phyloP scores from a whole-genome alignment of 1,140 invertebrate genomes.

The Diabrotica virgifera region DNA sequence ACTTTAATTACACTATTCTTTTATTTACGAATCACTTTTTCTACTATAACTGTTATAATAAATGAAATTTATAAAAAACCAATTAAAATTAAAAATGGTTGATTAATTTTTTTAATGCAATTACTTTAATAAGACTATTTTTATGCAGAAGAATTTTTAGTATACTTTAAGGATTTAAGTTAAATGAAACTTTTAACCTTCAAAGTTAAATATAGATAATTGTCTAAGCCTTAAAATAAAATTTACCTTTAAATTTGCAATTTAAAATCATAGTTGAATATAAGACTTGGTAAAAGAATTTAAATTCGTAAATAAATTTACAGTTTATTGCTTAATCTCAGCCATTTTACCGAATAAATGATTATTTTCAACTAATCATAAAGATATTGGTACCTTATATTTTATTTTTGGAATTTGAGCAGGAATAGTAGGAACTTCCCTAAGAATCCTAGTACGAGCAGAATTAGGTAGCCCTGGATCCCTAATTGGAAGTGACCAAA shows the following conservation, averaged over 20 bases:
- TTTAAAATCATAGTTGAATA: slow-evolving; percentile 54
- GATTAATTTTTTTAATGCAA: slow-evolving; percentile 41
- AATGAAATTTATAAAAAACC: not conserved
- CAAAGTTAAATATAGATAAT: slow-evolving; percentile 56
- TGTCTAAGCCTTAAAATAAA: slow-evolving; percentile 50
- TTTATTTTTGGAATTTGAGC: slow-evolving; percentile 68
- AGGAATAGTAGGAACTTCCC: slow-evolving; percentile 60
- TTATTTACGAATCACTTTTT: slow-evolving; percentile 45
- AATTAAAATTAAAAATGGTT: slow-evolving; percentile 18
- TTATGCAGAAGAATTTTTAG: slow-evolving; percentile 45
- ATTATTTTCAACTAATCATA: slow-evolving; percentile 70
- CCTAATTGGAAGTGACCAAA: slow-evolving; percentile 64
- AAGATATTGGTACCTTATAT: slow-evolving; percentile 74
- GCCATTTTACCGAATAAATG: slow-evolving; percentile 56
- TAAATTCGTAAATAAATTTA: slow-evolving; percentile 55
- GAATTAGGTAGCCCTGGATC: slow-evolving; percentile 61
- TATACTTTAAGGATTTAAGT: slow-evolving; percentile 54
- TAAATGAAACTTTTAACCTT: slow-evolving; percentile 58
- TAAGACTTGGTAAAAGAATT: slow-evolving; percentile 52
- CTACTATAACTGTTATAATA: slow-evolving; percentile 16
- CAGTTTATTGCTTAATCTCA: slow-evolving; percentile 55
- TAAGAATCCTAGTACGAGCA: slow-evolving; percentile 65
- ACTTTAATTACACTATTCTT: slow-evolving; percentile 52
- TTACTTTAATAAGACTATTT: slow-evolving; percentile 43
- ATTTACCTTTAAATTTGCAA: slow-evolving; percentile 57